Evolutionary conservation across 1,140 invertebrate genomes (phyloP).

Genomic region (Nomia melanderi): DNA sequence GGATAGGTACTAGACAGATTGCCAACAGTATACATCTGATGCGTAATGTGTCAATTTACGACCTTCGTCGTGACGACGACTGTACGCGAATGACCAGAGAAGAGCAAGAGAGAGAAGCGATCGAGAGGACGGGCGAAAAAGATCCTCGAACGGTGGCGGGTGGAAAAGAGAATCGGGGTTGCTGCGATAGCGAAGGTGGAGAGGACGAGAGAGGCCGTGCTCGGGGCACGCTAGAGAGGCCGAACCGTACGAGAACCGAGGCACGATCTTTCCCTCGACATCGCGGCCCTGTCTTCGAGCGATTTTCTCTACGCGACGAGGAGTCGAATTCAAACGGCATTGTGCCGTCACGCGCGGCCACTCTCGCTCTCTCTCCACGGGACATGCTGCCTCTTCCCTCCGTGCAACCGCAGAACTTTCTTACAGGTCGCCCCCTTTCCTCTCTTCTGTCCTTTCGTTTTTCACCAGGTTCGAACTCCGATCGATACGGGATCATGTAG

Average conservation of each 20-base stretch:
- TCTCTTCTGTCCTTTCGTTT: constrained; percentile 2
- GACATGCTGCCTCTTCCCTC: constrained; percentile 37
- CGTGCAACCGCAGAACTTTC: constrained; percentile 14
- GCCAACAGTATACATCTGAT: too few relatives aligned
- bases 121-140: constrained; percentile 31
- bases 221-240: constrained; percentile 37
- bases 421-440: background rate
- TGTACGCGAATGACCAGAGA: too few relatives aligned
- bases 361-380: constrained; percentile 66
- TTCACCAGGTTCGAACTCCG: background rate
- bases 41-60: too few relatives aligned
- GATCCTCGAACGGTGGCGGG: constrained; percentile 23
- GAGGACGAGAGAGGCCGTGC: constrained; percentile 45
- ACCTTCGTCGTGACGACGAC: too few relatives aligned
- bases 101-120: constrained; percentile 12
- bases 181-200: constrained; percentile 71
- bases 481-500: too few relatives aligned
- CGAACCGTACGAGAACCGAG: constrained; percentile 47
- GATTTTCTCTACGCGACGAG: constrained; percentile 52
- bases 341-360: constrained; percentile 78
- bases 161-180: constrained; percentile 66
- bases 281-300: constrained; percentile 33
- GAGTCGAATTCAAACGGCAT: constrained; percentile 74
- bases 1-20: too few relatives aligned
- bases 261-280: constrained; percentile 49